phyloP scores from a whole-genome alignment of 1,140 invertebrate genomes.

The Aphaenogaster ashmeadi region DNA sequence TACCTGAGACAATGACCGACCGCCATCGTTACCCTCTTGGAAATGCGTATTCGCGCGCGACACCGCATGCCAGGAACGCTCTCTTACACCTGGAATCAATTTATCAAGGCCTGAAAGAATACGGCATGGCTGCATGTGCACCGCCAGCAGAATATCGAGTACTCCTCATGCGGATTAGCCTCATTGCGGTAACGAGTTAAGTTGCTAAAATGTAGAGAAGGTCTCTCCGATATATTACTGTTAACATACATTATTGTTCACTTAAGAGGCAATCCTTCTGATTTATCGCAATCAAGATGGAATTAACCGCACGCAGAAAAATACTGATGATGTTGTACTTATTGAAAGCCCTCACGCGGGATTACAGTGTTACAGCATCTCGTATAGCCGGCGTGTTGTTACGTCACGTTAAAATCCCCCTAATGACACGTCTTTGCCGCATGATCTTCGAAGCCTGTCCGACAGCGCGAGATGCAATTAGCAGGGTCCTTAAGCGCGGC shows the following conservation, averaged over 20 bases:
- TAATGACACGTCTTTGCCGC: constrained; percentile 31
- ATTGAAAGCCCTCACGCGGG: constrained; percentile 6
- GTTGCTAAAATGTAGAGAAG: not conserved
- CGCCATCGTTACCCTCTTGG: constrained; percentile 78
- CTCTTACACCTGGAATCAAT: constrained; percentile 78
- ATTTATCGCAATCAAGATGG: not conserved
- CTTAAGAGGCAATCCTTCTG: not conserved
- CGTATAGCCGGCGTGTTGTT: not conserved
- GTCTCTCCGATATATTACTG: not conserved
- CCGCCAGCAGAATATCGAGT: constrained; percentile 45
- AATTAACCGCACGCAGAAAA: constrained; percentile 25
- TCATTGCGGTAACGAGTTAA: not conserved
- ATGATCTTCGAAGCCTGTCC: constrained; percentile 26
- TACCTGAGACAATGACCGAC: constrained; percentile 81
- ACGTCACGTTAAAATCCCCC: constrained; percentile 43
- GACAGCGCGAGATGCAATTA: constrained; percentile 64
- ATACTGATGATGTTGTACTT: constrained; percentile 22
- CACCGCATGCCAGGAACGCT: constrained; percentile 62
- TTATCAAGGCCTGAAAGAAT: constrained; percentile 72
- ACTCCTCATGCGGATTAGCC: constrained; percentile 20
- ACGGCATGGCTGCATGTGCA: constrained; percentile 25
- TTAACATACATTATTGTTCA: not conserved
- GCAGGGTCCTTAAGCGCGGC: constrained; percentile 50
- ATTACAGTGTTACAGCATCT: constrained; percentile 18
- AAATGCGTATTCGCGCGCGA: constrained; percentile 72